Conservation (phyloP, 2,113 vertebrate genomes). For the Thinocorus orbignyianus region DNA sequence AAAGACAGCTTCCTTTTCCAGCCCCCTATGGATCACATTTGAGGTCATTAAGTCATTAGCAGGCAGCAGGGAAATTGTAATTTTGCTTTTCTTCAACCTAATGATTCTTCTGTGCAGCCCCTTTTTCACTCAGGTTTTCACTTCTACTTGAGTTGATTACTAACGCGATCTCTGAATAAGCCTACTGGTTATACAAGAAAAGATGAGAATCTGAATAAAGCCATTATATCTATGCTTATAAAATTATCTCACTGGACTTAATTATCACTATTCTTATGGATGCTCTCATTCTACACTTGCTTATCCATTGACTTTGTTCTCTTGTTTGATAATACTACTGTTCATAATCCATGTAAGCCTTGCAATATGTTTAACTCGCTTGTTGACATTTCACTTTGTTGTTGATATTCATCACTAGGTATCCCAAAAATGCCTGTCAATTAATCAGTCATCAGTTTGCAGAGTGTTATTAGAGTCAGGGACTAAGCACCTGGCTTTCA, state of each 20-base stretch:
- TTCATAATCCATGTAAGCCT: not conserved
- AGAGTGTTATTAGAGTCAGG: not conserved
- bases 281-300: not conserved
- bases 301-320: conserved; percentile 7
- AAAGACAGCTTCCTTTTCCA: not conserved
- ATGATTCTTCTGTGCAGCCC: not conserved
- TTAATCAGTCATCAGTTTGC: not conserved
- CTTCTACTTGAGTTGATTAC: not conserved
- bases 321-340: not conserved
- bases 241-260: not conserved
- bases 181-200: not conserved
- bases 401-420: not conserved
- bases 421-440: not conserved
- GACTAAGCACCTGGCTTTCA: not conserved
- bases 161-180: not conserved
- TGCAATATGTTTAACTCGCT: not conserved
- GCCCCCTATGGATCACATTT: not conserved
- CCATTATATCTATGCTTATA: not conserved
- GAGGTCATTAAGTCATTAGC: not conserved
- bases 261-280: not conserved
- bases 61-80: not conserved
- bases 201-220: not conserved
- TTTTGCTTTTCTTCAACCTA: not conserved
- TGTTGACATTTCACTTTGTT: conserved; percentile 17
- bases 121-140: not conserved